These are phyloP conservation scores for Lepeophtheirus nordmannii DNA, from an alignment of 2,888 invertebrate species.

Conservation along the genomic window DNA sequence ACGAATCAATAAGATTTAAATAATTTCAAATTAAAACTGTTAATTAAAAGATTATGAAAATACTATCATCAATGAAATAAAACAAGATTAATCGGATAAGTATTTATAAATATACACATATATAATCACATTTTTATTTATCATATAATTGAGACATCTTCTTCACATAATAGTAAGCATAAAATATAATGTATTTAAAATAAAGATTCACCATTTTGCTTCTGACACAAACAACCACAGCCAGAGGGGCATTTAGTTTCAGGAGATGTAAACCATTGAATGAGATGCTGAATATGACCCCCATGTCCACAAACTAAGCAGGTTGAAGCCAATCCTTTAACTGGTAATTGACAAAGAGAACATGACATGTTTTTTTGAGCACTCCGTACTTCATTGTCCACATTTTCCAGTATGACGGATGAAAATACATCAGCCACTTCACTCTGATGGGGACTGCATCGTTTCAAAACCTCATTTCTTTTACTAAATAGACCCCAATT, in stretches of 20 bases:
- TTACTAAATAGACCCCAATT: conserved; percentile 64
- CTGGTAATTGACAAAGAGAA: conserved; percentile 22
- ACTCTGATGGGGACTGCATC: too few relatives aligned
- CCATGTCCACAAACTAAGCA: conserved; percentile 84
- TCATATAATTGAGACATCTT: too few relatives aligned
- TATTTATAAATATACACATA: too few relatives aligned
- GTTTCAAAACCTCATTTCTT: conserved; percentile 42
- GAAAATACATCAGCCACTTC: not conserved
- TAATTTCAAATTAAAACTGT: too few relatives aligned
- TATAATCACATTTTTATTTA: too few relatives aligned
- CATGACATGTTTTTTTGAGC: not conserved
- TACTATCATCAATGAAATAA: too few relatives aligned
- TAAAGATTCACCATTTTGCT: conserved; percentile 38
- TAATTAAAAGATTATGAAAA: too few relatives aligned
- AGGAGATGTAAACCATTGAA: conserved; percentile 61
- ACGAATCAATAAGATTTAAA: too few relatives aligned
- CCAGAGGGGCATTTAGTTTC: conserved; percentile 66
- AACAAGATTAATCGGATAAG: too few relatives aligned
- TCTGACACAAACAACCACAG: conserved; percentile 74
- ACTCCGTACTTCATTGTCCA: too few relatives aligned
- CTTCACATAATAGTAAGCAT: not conserved
- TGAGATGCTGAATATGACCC: conserved; percentile 69
- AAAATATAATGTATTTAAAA: not conserved
- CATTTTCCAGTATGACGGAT: not conserved
- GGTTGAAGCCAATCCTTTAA: conserved; percentile 48